A percentile compares a stretch with the other conserved stretches of the same genome.
These are phyloP conservation scores for Solenodon paradoxus DNA, from an alignment of 2,113 vertebrate species.

Conservation along the genomic window DNA sequence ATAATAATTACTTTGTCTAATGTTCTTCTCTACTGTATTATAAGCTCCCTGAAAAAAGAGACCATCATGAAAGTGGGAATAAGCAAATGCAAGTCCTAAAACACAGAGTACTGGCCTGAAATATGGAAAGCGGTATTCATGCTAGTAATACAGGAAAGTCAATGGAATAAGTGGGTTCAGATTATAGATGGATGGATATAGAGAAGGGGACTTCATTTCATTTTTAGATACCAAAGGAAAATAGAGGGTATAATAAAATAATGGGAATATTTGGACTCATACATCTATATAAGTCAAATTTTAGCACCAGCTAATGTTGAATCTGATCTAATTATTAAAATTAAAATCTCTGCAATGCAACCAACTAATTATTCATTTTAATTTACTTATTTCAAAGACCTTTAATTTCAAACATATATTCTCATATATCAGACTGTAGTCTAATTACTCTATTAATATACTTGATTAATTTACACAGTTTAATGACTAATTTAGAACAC, in stretches of 20 bases:
- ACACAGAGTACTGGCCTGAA: not conserved
- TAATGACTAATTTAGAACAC: constrained; percentile 29
- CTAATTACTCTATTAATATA: not conserved
- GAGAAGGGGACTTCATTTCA: not conserved
- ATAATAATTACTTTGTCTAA: not conserved
- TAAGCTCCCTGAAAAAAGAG: constrained; percentile 7
- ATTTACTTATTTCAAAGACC: not conserved
- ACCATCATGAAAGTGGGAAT: not conserved
- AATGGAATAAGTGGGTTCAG: not conserved
- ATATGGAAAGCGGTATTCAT: not conserved
- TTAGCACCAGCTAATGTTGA: not conserved
- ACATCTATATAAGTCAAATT: not conserved
- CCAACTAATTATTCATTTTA: not conserved
- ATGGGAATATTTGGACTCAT: not conserved
- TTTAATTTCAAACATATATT: constrained; percentile 8
- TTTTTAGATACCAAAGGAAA: not conserved
- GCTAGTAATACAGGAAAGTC: not conserved
- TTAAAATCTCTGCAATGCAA: constrained; percentile 21
- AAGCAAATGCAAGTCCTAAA: not conserved
- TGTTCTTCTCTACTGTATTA: not conserved
- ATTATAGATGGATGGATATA: not conserved
- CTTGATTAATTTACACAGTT: not conserved
- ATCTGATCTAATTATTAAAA: constrained; percentile 5
- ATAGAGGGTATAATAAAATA: constrained; percentile 8
- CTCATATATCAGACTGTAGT: not conserved